Base-by-base conservation (phyloP, 1,140 invertebrate species). In the Habropoda laboriosa region DNA sequence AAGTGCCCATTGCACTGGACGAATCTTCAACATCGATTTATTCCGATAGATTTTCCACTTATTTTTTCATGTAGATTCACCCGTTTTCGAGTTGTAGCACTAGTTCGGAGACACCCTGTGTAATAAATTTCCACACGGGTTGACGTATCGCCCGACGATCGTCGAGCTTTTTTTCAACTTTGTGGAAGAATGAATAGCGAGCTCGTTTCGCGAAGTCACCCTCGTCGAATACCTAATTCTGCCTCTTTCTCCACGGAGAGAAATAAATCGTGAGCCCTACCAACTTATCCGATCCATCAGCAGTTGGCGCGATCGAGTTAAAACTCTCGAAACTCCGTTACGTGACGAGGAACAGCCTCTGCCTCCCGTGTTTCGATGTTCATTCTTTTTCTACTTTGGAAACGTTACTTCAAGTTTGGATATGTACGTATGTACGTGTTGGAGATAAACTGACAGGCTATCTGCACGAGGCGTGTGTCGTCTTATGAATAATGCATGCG, bases 201-300 rank as follows among this genome's bases (percentile, higher is more conserved):
- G 49, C 49, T 70, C 49, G 67, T 53, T 55, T 24, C 49, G 24
- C 67, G 67, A n/a, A 70, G 67, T 55, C 67, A 55, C 67, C 67
- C 51, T 55, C n/a, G 49, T 32, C 68, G 68, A 71, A 57, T 71
- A 71, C 51, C 68, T 71, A 71, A 71, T 71, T 71, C 68, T 35
- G n/a, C 35, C 18, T 35, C 35, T 32, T 68, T 51, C 47, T 12
- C 67, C 67, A 8, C 68, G 38, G 24, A 7, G 38, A 21, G 21
- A 57, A 71, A 71, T 71, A 57, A 71, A 71, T 71, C 51, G 68
- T 38, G 38, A 18, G 10, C 40, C 40, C 63, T 47, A 40, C 51
- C 49, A 71, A 57, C 68, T 71, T 71, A 71, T 71, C 51, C 38
- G 68, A 71, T 71, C 68, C 51, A 57, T 55, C 68, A 71, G 51